Percentiles rank a stretch among this genome's conserved stretches.
phyloP scores from a whole-genome alignment of 2,113 vertebrate genomes.

The Progne subis region DNA sequence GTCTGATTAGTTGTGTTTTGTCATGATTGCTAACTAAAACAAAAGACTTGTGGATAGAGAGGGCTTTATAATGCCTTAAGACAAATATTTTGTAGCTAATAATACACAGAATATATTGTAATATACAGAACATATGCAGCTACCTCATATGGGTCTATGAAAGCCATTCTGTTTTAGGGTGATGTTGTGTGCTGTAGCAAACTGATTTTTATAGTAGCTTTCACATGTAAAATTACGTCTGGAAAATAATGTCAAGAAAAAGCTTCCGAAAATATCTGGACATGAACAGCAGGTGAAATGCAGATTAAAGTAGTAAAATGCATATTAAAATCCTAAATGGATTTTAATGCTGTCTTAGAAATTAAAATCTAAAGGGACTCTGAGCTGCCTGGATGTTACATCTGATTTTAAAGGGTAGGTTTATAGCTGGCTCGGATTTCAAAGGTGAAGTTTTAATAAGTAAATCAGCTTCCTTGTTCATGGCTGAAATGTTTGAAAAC shows the following conservation, averaged over 20 bases:
- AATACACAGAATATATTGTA: neutral
- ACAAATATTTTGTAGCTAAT: neutral
- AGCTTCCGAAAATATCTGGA: slow-evolving; percentile 15
- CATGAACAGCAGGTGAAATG: slow-evolving; percentile 6
- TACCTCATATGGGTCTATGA: neutral
- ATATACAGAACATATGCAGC: neutral
- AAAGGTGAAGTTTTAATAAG: neutral
- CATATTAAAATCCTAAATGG: neutral
- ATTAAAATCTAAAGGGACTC: neutral
- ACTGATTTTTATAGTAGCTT: neutral
- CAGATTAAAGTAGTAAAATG: slow-evolving; percentile 25
- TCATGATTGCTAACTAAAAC: neutral
- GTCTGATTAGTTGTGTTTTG: neutral
- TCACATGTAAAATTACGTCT: neutral
- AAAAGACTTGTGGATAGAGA: neutral
- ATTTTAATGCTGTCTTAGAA: neutral
- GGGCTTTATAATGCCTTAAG: neutral
- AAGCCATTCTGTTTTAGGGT: neutral
- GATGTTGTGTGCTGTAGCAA: neutral
- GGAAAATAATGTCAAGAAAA: neutral
- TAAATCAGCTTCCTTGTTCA: neutral
- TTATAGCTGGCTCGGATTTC: neutral
- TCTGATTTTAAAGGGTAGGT: neutral
- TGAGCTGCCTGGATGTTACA: neutral
- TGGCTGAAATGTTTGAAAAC: neutral